Percentiles rank a stretch among this genome's conserved stretches.
phyloP scores from a whole-genome alignment of 1,140 invertebrate species.

The Drosophila rhopaloa region DNA sequence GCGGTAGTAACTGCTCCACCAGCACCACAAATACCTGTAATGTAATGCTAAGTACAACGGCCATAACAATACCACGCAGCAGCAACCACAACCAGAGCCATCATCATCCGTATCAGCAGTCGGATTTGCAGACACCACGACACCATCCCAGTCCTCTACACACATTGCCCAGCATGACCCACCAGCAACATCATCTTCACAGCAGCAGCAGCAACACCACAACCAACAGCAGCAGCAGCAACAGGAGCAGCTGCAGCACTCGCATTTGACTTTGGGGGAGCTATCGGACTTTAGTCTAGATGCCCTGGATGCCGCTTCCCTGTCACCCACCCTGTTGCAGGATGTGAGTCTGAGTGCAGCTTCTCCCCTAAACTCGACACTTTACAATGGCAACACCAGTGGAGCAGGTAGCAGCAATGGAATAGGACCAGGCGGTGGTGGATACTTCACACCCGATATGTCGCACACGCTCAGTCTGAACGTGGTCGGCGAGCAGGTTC shows the following conservation, averaged over 20 bases:
- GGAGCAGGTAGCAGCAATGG: conserved; percentile 24
- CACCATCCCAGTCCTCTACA: conserved; percentile 67
- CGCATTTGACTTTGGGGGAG: conserved; percentile 59
- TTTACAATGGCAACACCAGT: conserved; percentile 62
- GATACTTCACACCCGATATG: conserved; percentile 58
- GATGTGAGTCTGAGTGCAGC: conserved; percentile 75
- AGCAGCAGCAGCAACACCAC: conserved; percentile 48
- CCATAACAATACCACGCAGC: conserved; percentile 82
- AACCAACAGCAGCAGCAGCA: conserved; percentile 51
- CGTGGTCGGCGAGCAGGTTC: conserved; percentile 52
- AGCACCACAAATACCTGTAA: conserved; percentile 69
- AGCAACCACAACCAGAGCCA: conserved; percentile 79
- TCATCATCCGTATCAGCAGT: conserved; percentile 66
- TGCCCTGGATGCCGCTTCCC: conserved; percentile 72
- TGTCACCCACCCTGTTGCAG: conserved; percentile 79
- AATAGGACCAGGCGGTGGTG: conserved; percentile 5
- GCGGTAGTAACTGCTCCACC: conserved; percentile 36
- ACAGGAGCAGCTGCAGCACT: conserved; percentile 46
- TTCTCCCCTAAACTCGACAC: conserved; percentile 50
- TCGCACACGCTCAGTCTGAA: conserved; percentile 57
- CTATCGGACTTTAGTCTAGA: conserved; percentile 78
- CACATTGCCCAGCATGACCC: conserved; percentile 67
- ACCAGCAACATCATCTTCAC: conserved; percentile 61
- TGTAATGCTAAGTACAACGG: conserved; percentile 80
- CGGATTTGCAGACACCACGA: conserved; percentile 52